Base-by-base conservation (phyloP, 2,888 invertebrate genomes). In the Drosophila pegasa region DNA sequence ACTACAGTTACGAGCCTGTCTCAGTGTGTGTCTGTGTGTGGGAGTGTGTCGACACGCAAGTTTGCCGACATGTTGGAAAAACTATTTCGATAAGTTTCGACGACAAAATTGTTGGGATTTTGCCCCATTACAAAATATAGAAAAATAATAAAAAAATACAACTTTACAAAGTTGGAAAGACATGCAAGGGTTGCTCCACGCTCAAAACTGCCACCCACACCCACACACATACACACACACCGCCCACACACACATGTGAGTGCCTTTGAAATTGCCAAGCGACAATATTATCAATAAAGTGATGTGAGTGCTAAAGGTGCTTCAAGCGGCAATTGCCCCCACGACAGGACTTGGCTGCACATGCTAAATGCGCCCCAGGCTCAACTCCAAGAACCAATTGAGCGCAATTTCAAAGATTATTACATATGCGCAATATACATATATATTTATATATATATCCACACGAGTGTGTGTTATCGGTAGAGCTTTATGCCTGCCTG, bases 21-120 rank as follows among this genome's bases (percentile, higher is more conserved):
- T 12, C 40, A 57, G 45, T 66, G 31, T 20, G 47, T 48, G 33
- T 40, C 37, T 31, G 27, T 70, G 45, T 63, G 25, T 47, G 55
- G 40, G 51, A 50, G 25, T 16, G 16, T 62, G 70, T 68, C 69
- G 62, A 66, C 86, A 86, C 82, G 83, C 86, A 83, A 83, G 83
- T 83, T 86, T 65, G 69, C 56, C 79, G 56, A 70, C 75, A 72
- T 77, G 81, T 78, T 81, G 80, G 68, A 60, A 69, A 65, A 85
- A 78, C 87, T 87, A 82, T 82, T 82, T 76, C 83, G 76, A 87
- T 85, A 85, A 85, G 76, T 87, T 84, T 85, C 63, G 85, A 80
- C 76, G 87, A 87, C 83, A 76, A 82, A 87, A 77, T 71, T 74
- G 74, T 74, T 57, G 16, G 66, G 63, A 85, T 69, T 84, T 67